Base-by-base conservation (phyloP, 2,888 invertebrate species). In the Lasioglossum figueresi region DNA sequence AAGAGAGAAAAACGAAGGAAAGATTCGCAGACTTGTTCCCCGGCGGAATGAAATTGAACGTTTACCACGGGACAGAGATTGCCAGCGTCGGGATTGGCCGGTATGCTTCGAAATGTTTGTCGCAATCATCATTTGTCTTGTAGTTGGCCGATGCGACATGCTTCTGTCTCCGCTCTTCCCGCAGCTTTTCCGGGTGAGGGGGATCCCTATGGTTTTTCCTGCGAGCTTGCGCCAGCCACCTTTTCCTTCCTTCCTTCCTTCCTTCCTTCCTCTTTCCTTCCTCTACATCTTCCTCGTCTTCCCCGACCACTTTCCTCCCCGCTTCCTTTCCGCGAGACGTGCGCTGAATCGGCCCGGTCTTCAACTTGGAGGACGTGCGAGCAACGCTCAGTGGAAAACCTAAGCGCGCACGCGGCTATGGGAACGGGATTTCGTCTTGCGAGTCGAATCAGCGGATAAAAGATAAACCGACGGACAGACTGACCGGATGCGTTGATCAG, bases 111-210 rank as follows among this genome's bases (percentile, higher is more conserved):
- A 87, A 83, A 87, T 87, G 87, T 85, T 88, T 88, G 87, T 87
- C 83, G 87, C 83, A 88, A 88, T 88, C 85, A 87, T 88, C 88
- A 87, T 88, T 88, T 85, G 87, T 88, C 87, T 88, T 88, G 82
- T 82, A 79, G 79, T 45, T 80, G 79, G 75, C 80, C 87, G 77
- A 88, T 82, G 72, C 82, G 77, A 56, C 76, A 59, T 45, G 27
- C 68, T 5, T 56, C 72, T 31, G 40, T 79, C 74, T 48, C 59
- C 40, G 40, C 43, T 45, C 52, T 19, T n/a, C 72, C 31, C 52
- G n/a, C n/a, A 27, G 19, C 4, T 31, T 66, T 52, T 80, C 63
- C 71, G 48, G 52, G 23, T 8, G 23, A 2, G 48, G 8, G 6
- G 2, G 48, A 23, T 19, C 16, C 68, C 77, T 78, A 68, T 23